Conservation (phyloP, 64 coral and sea anemone genomes). For the Hydrozoanthus tunicans region DNA sequence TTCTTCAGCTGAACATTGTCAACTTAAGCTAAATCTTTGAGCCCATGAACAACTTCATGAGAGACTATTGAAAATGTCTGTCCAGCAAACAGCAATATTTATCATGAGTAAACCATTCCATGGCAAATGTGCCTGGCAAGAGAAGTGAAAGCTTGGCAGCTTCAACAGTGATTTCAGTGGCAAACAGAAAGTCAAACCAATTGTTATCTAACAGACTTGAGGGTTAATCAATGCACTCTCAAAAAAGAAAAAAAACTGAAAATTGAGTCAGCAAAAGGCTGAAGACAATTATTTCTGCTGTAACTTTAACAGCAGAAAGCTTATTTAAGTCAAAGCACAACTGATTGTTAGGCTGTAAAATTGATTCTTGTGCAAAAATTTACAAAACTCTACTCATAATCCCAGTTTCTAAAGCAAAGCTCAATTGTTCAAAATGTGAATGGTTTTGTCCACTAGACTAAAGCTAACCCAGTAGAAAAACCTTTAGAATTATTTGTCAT, state of each 20-base stretch:
- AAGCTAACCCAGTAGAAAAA: background rate
- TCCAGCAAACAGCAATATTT: background rate
- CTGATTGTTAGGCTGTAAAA: background rate
- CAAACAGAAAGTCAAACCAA: background rate
- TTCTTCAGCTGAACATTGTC: conserved; percentile 2
- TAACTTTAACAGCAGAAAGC: background rate
- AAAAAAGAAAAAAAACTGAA: background rate
- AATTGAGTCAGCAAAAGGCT: background rate
- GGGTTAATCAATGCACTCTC: background rate
- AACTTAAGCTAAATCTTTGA: background rate
- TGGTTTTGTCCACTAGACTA: background rate
- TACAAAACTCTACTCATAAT: background rate
- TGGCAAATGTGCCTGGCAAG: background rate
- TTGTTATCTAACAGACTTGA: background rate
- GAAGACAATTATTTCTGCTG: background rate
- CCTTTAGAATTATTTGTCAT: background rate
- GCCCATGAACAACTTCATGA: background rate
- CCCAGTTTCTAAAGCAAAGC: background rate
- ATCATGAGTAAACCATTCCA: background rate
- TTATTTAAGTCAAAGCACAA: background rate
- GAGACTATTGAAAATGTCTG: background rate
- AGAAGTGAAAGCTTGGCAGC: background rate
- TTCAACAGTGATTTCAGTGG: conserved; percentile 24
- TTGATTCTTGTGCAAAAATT: background rate
- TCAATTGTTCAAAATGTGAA: background rate